Evolutionary conservation across 1,140 invertebrate genomes (phyloP).

Genomic region (Bacillus rossius): DNA sequence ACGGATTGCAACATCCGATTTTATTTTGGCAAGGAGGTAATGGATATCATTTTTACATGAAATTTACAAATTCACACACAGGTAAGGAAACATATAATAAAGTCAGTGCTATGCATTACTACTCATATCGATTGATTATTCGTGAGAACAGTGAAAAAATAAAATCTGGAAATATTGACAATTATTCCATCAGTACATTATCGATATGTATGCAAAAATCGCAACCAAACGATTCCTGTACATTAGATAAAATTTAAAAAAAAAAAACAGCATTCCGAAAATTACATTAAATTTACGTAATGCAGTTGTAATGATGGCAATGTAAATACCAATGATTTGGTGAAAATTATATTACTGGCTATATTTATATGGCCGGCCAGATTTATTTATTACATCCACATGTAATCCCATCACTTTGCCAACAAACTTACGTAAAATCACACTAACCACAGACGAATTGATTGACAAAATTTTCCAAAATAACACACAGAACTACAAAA

Average conservation of each 20-base stretch:
- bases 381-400: too few relatives aligned
- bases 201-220: conserved; percentile 48
- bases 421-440: too few relatives aligned
- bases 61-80: conserved; percentile 33
- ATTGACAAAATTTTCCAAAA: too few relatives aligned
- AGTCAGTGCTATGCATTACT: conserved; percentile 5
- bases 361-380: too few relatives aligned
- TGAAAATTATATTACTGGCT: too few relatives aligned
- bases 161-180: conserved; percentile 14
- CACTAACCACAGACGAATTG: too few relatives aligned
- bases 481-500: too few relatives aligned
- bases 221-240: conserved; percentile 41
- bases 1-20: conserved; percentile 46
- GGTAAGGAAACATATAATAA: conserved; percentile 10
- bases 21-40: conserved; percentile 45
- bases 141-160: conserved; percentile 12
- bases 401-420: too few relatives aligned
- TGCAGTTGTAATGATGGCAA: conserved; percentile 22
- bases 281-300: conserved; percentile 42
- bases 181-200: conserved; percentile 37
- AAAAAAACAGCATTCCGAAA: conserved; percentile 41
- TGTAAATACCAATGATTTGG: conserved; percentile 10
- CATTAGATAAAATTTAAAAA: conserved; percentile 44
- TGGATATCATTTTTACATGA: conserved; percentile 41
- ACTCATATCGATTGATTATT: conserved; percentile 1